A percentile compares a stretch with the other conserved stretches of the same genome.
Conservation (phyloP, 2,888 invertebrate species). For the Aethes cnicana region DNA sequence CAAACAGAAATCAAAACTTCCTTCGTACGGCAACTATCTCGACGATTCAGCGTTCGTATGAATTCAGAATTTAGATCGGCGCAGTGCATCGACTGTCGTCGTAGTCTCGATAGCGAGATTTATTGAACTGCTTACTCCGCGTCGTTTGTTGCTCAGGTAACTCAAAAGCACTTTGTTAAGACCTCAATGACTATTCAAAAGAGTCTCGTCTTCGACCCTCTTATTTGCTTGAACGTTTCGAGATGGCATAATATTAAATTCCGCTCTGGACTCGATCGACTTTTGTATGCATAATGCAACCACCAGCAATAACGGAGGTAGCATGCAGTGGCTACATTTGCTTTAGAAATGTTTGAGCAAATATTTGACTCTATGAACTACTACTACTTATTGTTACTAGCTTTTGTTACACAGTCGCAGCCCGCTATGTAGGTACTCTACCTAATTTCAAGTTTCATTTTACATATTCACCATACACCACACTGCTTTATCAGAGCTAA, state of each 20-base stretch:
- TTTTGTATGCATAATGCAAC: slow-evolving; percentile 25
- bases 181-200: slow-evolving; percentile 15
- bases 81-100: slow-evolving; percentile 40
- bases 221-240: slow-evolving; percentile 5
- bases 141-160: slow-evolving; percentile 23
- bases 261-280: slow-evolving; percentile 6
- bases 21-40: slow-evolving; percentile 49
- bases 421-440: neutral
- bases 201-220: slow-evolving; percentile 7
- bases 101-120: slow-evolving; percentile 17
- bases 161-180: slow-evolving; percentile 22
- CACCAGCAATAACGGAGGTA: slow-evolving; percentile 16
- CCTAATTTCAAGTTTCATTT: slow-evolving; percentile 5
- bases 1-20: slow-evolving; percentile 69
- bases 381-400: too few species aligned
- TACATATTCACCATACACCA: too few species aligned
- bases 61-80: slow-evolving; percentile 58
- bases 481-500: neutral
- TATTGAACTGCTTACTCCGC: slow-evolving; percentile 14
- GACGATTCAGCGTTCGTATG: slow-evolving; percentile 47
- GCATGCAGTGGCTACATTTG: slow-evolving; percentile 1
- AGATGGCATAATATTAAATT: slow-evolving; percentile 21
- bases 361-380: neutral
- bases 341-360: neutral
- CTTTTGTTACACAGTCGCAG: too few species aligned